Conservation (phyloP, 2,113 vertebrate genomes). For the Scomber colias region DNA sequence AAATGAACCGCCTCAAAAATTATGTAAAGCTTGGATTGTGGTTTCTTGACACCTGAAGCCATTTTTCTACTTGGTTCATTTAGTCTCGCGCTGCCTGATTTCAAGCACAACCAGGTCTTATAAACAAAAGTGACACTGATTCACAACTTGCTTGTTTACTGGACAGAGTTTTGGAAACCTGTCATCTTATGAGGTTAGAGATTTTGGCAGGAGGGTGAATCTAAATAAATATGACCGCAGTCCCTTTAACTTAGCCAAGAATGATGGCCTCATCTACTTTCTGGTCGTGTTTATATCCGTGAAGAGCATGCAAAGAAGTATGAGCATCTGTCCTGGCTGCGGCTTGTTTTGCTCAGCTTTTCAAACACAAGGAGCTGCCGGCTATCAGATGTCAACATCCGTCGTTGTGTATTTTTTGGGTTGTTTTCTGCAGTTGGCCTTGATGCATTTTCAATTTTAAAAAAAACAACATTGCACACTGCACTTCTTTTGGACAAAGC, state of each 20-base stretch:
- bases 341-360: slow-evolving; percentile 40
- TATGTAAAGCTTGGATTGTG: neutral
- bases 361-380: neutral
- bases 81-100: neutral
- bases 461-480: neutral
- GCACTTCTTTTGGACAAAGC: neutral
- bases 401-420: neutral
- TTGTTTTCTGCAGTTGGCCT: slow-evolving; percentile 4
- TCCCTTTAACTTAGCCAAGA: slow-evolving; percentile 51
- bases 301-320: slow-evolving; percentile 30
- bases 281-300: slow-evolving; percentile 37
- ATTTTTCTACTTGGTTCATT: slow-evolving; percentile 5
- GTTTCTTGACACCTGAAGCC: neutral
- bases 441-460: slow-evolving; percentile 10
- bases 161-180: slow-evolving; percentile 54
- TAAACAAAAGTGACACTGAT: slow-evolving; percentile 43
- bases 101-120: slow-evolving; percentile 16
- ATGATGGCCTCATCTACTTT: slow-evolving; percentile 28
- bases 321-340: slow-evolving; percentile 16
- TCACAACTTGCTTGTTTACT: slow-evolving; percentile 34
- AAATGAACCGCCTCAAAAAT: neutral
- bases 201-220: slow-evolving; percentile 37
- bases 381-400: slow-evolving; percentile 27
- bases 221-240: slow-evolving; percentile 55
- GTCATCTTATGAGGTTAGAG: slow-evolving; percentile 43